A percentile compares a stretch with the other conserved stretches of the same genome.
phyloP scores from a whole-genome alignment of 2,797 vertebrate genomes.

The Merluccius polli region DNA sequence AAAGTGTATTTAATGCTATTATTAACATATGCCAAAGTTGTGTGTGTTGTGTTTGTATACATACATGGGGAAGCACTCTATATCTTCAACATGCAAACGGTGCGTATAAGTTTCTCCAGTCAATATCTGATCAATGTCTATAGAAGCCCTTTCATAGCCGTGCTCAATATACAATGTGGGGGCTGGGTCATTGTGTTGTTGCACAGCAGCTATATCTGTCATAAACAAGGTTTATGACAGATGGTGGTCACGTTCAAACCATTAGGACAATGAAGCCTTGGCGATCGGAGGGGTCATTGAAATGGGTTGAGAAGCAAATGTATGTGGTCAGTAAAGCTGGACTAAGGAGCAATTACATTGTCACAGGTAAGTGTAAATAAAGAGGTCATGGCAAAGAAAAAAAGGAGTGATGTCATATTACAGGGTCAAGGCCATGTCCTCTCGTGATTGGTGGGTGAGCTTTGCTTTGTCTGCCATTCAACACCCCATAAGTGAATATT shows the following conservation, averaged over 20 bases:
- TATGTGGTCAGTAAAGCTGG: constrained; percentile 34
- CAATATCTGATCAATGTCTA: constrained; percentile 16
- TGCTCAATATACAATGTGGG: constrained; percentile 26
- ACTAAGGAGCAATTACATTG: constrained; percentile 19
- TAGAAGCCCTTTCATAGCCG: constrained; percentile 17
- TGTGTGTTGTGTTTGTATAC: too few relatives aligned
- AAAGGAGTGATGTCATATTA: not conserved
- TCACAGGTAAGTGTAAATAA: constrained; percentile 27
- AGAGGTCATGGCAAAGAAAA: not conserved
- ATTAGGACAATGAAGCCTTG: too few relatives aligned
- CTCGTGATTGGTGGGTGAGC: constrained; percentile 1
- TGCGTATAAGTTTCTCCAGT: constrained; percentile 23
- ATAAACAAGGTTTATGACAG: constrained; percentile 37
- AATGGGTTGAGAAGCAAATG: constrained; percentile 33
- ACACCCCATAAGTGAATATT: constrained; percentile 36
- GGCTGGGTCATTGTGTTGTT: constrained; percentile 21
- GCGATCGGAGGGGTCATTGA: too few relatives aligned
- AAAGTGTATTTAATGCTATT: too few relatives aligned
- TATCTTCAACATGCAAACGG: constrained; percentile 24
- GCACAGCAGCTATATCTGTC: constrained; percentile 10
- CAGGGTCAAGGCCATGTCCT: constrained; percentile 49
- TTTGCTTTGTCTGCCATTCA: constrained; percentile 34
- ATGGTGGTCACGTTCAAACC: constrained; percentile 29
- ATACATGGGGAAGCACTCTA: constrained; percentile 19
- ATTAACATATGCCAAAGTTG: too few relatives aligned